Base-by-base conservation (phyloP, 2,113 vertebrate genomes). In the Odontesthes bonariensis region DNA sequence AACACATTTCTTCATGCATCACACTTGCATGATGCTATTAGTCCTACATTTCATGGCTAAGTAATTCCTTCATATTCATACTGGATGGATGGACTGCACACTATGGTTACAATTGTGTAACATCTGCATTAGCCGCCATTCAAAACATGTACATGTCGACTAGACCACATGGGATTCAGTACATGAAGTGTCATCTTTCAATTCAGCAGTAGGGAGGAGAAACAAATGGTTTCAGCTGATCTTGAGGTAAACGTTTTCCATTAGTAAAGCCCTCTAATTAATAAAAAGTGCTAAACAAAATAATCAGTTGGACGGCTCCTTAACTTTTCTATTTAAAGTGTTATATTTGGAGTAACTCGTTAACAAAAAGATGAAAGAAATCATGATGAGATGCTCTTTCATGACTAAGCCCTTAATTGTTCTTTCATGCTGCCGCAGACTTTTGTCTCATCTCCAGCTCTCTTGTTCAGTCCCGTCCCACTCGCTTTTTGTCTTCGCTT, bases 361-460 rank as follows among this genome's bases (percentile, higher is more conserved):
- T 31, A 69, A 75, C 53, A 55, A 77, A 59, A 84, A 19, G 46
- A 49, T 14, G 20, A 27, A 19, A 49, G 44, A 55, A 44, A 44
- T 12, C 44, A 46, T 65, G 27, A 70, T 75, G 60, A 84, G 19
- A 69, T 70, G 58, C 51, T 75, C 63, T 73, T 53, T 79, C 60
- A 83, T 83, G 79, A 89, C 81, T 79, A 58, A 87, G 78, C 47
- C 0, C 14, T 73, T 88, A 83, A 85, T 87, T 85, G 79, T 42
- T 35, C 67, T 82, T 64, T 84, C 32, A 35, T 67, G 60, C 52
- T 55, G 59, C 64, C 6, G 23, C 66, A 89, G 79, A 89, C 86
- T 69, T 83, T 88, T 83, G 85, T 89, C 83, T 89, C 77, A 57
- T 86, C 71, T 70, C 57, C 73, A 73, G 66, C 82, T 81, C 69